Evolutionary conservation across 2,113 vertebrate species (phyloP).

Genomic region (Petaurus breviceps): DNA sequence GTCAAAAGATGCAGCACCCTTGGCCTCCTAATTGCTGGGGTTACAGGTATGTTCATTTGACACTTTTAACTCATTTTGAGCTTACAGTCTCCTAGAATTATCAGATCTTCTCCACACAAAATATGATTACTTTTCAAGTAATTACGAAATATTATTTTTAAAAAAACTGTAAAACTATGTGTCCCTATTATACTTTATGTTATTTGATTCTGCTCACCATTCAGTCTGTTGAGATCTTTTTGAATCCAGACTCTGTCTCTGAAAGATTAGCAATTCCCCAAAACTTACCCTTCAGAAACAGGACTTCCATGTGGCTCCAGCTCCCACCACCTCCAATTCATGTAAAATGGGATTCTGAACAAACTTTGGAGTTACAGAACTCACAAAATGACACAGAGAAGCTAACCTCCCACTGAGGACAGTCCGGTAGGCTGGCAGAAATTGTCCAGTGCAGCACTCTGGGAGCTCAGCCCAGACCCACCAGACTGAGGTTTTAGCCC

Average conservation of each 20-base stretch:
- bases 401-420: too few species aligned
- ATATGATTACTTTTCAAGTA: background rate
- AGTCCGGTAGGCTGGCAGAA: too few species aligned
- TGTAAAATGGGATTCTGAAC: too few species aligned
- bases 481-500: too few species aligned
- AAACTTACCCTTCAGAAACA: background rate
- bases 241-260: background rate
- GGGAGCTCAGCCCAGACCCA: too few species aligned
- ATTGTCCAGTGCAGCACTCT: too few species aligned
- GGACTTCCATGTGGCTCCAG: too few species aligned
- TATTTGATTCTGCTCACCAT: background rate
- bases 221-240: background rate
- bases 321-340: too few species aligned
- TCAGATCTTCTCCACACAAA: background rate
- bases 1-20: background rate
- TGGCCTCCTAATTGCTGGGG: background rate
- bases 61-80: background rate
- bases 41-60: background rate
- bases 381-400: too few species aligned
- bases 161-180: background rate
- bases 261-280: background rate
- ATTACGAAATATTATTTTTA: background rate
- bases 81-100: background rate
- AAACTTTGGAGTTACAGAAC: too few species aligned
- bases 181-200: background rate